phyloP scores from a whole-genome alignment of 2,888 invertebrate species.

The Encarsia formosa region DNA sequence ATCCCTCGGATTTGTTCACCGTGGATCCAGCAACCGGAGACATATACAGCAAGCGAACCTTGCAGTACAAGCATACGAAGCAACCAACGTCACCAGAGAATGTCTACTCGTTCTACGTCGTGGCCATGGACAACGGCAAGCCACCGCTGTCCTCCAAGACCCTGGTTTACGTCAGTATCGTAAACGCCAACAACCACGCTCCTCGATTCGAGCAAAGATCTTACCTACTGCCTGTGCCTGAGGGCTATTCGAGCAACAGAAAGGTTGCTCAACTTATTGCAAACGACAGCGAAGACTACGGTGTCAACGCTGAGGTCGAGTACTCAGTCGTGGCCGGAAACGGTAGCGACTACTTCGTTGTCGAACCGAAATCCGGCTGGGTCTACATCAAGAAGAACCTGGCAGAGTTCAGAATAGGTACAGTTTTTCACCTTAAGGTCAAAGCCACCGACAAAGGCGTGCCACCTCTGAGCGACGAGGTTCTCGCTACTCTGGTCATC shows the following conservation, averaged over 20 bases:
- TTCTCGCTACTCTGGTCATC: slow-evolving; percentile 69
- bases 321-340: slow-evolving; percentile 74
- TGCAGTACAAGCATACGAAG: slow-evolving; percentile 79
- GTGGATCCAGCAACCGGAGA: slow-evolving; percentile 94
- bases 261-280: slow-evolving; percentile 71
- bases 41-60: slow-evolving; percentile 76
- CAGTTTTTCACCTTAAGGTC: slow-evolving; percentile 56
- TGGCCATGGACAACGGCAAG: slow-evolving; percentile 92
- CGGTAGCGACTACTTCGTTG: slow-evolving; percentile 68
- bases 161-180: slow-evolving; percentile 79
- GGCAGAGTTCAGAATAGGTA: slow-evolving; percentile 61
- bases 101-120: slow-evolving; percentile 79
- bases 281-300: slow-evolving; percentile 74
- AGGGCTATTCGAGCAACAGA: slow-evolving; percentile 68
- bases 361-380: slow-evolving; percentile 79
- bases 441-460: slow-evolving; percentile 83
- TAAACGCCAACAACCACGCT: slow-evolving; percentile 88
- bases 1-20: slow-evolving; percentile 84
- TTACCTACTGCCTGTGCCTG: slow-evolving; percentile 78
- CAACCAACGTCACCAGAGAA: slow-evolving; percentile 83
- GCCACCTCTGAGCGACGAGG: slow-evolving; percentile 78
- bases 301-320: slow-evolving; percentile 84
- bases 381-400: slow-evolving; percentile 64
- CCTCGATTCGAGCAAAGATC: slow-evolving; percentile 75
- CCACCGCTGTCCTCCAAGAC: slow-evolving; percentile 91